Evolutionary conservation across 1,140 invertebrate genomes (phyloP), one percentile per base, ranked within the genome.

Genomic region (Ptiloglossa arizonensis): DNA sequence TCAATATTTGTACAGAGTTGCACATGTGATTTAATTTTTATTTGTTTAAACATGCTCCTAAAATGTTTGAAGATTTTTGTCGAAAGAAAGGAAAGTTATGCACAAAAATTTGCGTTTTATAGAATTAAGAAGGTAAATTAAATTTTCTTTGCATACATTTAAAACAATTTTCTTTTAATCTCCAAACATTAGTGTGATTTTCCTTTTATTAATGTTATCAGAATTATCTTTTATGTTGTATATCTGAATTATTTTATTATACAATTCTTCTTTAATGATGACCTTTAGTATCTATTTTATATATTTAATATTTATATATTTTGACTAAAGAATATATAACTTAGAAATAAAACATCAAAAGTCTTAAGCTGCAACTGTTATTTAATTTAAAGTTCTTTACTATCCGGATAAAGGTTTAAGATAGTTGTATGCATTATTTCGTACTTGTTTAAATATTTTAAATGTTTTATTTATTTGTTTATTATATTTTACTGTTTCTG

Each of bases 51-150:
- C 0, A 87, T 87, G 87, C 44, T 84, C 17, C 32, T 29, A 2
- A n/a, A 77, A 29, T 84, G 78, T 77, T 64, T 87, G 1, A 19
- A 15, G n/a, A 13, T n/a, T 41, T 87, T 87, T 32, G 52, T 75
- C 29, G 38, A 80, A 19, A 60, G 77, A 54, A 60, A 77, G 2
- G 38, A 75, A 8, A 70, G 38, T 19, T 87, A 84, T 38, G 48
- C 29, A 29, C 27, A 70, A 13, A 79, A 59, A 57, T 38, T 87
- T 5, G 19, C 46, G 1, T 15, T 9, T 1, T 59, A 48, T 15
- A 15, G 8, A 15, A 59, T 5, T 48, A 17, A 27, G 2, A 46
- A 74, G 67, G 87, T 87, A 78, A 81, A 29, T 73, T 19, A 17
- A 9, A 60, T 19, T 19, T 2, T 22, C 29, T 29, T 29, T 41